Conservation (phyloP, 1,140 invertebrate genomes). For the Steinernema khuongi region DNA sequence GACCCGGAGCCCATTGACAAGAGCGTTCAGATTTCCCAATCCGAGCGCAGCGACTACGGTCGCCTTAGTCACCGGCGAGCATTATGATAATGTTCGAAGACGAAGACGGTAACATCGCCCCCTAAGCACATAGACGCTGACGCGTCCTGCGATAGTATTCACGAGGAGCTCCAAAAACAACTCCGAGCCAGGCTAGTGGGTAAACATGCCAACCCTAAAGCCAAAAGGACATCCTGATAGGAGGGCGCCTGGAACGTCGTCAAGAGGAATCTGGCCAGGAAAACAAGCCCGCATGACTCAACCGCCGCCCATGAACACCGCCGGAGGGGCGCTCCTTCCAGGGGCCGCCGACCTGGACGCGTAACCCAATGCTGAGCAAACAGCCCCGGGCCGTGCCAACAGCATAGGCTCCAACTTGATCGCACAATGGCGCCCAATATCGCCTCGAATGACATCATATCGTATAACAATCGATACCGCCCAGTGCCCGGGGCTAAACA, state of each 20-base stretch:
- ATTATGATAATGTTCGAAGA: slow-evolving; percentile 6
- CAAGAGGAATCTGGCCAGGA: too few relatives aligned
- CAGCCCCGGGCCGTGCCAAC: not conserved
- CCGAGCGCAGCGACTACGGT: not conserved
- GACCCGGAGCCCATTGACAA: too few relatives aligned
- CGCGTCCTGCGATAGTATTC: not conserved
- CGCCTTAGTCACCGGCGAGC: not conserved
- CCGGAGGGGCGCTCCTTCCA: too few relatives aligned
- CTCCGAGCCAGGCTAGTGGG: slow-evolving; percentile 4
- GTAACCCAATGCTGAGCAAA: slow-evolving; percentile 5
- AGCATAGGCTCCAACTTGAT: not conserved
- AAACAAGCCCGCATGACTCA: too few relatives aligned
- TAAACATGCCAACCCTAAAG: slow-evolving; percentile 8
- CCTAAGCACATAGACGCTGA: not conserved
- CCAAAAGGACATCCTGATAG: slow-evolving; percentile 4
- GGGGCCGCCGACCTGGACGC: too few relatives aligned
- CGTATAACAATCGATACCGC: slow-evolving; percentile 12
- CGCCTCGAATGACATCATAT: slow-evolving; percentile 16
- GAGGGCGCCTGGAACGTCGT: not conserved
- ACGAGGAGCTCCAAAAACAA: not conserved
- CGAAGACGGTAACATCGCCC: not conserved
- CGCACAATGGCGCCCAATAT: slow-evolving; percentile 2
- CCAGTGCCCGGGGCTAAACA: not conserved
- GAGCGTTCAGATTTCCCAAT: too few relatives aligned
- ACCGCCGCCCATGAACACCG: too few relatives aligned